Conservation (phyloP, 35 echinoderm and acorn worm genomes). For the Lytechinus pictus region DNA sequence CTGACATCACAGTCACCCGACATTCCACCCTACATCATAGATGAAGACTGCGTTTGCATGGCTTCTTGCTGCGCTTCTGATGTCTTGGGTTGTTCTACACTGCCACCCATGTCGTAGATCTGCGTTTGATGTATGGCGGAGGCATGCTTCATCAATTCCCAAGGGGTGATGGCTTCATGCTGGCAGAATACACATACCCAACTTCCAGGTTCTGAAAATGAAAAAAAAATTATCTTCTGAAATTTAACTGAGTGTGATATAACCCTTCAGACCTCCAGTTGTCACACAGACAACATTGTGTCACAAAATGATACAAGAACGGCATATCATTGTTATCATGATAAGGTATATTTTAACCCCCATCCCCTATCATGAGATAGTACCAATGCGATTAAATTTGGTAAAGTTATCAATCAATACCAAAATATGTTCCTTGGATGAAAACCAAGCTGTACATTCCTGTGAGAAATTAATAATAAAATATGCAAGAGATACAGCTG, state of each 20-base stretch:
- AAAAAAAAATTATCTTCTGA: background rate
- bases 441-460: background rate
- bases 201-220: slow-evolving; percentile 49
- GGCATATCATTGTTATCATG: no score
- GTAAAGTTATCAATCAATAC: background rate
- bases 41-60: slow-evolving; percentile 32
- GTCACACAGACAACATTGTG: no score
- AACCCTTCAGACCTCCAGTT: background rate
- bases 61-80: slow-evolving; percentile 5
- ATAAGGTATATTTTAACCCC: no score
- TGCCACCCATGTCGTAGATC: slow-evolving; percentile 63
- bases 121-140: slow-evolving; percentile 68
- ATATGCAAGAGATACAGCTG: no score
- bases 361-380: no score
- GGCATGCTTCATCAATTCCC: slow-evolving; percentile 81
- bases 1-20: background rate
- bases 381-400: background rate
- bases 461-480: background rate
- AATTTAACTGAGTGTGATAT: background rate
- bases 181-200: slow-evolving; percentile 78
- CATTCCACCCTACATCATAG: slow-evolving; percentile 37
- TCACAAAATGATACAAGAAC: no score
- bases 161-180: slow-evolving; percentile 55
- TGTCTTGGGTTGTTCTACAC: slow-evolving; percentile 29
- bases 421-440: background rate